phyloP scores from a whole-genome alignment of 2,113 vertebrate species.

The Urocynchramus pylzowi region DNA sequence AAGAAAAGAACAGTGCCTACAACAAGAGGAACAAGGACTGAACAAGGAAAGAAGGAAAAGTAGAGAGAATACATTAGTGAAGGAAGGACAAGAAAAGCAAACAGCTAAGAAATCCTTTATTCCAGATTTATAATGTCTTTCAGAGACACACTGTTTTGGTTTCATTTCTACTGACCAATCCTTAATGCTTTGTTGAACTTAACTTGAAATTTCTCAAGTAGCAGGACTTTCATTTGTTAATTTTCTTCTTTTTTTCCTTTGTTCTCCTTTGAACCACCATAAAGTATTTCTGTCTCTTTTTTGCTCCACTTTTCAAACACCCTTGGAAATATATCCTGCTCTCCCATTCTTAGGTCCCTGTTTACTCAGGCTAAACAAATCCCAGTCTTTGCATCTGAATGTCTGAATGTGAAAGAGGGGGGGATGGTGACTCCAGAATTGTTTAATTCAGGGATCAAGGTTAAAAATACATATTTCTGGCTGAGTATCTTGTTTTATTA shows the following conservation, averaged over 20 bases:
- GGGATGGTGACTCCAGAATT: background rate
- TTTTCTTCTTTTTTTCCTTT: background rate
- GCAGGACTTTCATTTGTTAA: background rate
- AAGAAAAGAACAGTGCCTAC: fast-evolving
- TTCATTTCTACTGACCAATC: background rate
- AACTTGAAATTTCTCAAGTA: background rate
- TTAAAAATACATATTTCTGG: conserved; percentile 52
- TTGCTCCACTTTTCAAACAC: background rate
- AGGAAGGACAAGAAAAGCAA: background rate
- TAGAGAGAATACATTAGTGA: background rate
- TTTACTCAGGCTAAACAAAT: background rate
- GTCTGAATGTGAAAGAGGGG: background rate
- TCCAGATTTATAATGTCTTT: background rate
- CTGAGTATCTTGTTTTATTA: conserved; percentile 31
- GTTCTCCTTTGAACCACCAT: background rate
- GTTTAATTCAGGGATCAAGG: conserved; percentile 14
- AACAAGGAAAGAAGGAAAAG: background rate
- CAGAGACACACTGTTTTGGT: background rate
- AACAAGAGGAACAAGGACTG: background rate
- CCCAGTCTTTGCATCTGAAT: background rate
- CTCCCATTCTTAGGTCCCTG: background rate
- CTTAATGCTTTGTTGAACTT: background rate
- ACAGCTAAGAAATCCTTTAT: background rate
- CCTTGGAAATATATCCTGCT: background rate
- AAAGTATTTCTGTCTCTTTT: background rate